phyloP scores from a whole-genome alignment of 2,888 invertebrate genomes.

The Volucella bombylans region DNA sequence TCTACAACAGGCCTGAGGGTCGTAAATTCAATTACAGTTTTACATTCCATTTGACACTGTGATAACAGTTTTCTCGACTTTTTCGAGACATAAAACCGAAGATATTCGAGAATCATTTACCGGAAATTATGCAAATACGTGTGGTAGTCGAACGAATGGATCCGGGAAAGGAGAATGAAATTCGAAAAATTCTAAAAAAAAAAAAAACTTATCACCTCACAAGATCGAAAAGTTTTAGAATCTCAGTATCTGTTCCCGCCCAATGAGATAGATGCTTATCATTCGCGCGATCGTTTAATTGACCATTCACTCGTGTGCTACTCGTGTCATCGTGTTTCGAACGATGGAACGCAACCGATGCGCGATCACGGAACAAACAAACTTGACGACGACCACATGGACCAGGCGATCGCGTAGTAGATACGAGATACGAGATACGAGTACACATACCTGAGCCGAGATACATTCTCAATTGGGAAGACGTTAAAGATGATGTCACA shows the following conservation, averaged over 20 bases:
- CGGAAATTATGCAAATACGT: slow-evolving; percentile 45
- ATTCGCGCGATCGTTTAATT: slow-evolving; percentile 66
- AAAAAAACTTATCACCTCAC: not conserved
- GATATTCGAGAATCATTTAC: slow-evolving; percentile 43
- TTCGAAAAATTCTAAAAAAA: not conserved
- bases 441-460: slow-evolving; percentile 21
- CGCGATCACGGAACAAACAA: slow-evolving; percentile 43
- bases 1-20: not conserved
- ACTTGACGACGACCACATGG: slow-evolving; percentile 42
- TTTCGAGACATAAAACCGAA: slow-evolving; percentile 32
- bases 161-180: not conserved
- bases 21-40: slow-evolving; percentile 51
- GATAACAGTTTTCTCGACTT: slow-evolving; percentile 31
- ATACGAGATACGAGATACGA: slow-evolving; percentile 2
- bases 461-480: slow-evolving; percentile 16
- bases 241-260: slow-evolving; percentile 37
- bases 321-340: slow-evolving; percentile 50
- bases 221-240: slow-evolving; percentile 33
- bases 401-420: not conserved
- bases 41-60: slow-evolving; percentile 41
- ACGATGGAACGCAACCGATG: slow-evolving; percentile 43
- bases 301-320: slow-evolving; percentile 68
- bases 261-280: slow-evolving; percentile 36
- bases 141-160: not conserved
- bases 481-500: slow-evolving; percentile 56